Conservation (phyloP, 2,113 vertebrate species). For the Numenius arquata region DNA sequence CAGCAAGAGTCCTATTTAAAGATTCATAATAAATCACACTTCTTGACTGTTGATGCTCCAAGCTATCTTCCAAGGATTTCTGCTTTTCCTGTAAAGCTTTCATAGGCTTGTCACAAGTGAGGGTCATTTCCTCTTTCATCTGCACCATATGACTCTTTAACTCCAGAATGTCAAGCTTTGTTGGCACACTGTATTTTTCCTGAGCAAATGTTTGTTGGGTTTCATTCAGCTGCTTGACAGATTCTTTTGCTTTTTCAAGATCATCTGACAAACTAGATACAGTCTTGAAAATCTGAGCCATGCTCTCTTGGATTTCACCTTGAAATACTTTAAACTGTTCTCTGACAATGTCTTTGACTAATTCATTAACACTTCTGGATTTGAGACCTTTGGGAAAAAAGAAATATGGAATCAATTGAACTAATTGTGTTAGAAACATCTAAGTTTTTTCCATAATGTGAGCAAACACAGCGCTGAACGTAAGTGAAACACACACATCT, state of each 20-base stretch:
- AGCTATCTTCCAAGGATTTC: conserved; percentile 57
- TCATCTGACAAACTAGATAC: conserved; percentile 73
- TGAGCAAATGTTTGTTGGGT: conserved; percentile 63
- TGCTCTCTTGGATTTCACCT: conserved; percentile 68
- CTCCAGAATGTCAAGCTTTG: conserved; percentile 63
- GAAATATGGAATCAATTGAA: neutral
- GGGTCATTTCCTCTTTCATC: conserved; percentile 68
- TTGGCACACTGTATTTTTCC: conserved; percentile 43
- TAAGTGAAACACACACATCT: neutral
- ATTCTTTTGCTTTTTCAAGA: conserved; percentile 70
- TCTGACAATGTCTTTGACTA: conserved; percentile 67
- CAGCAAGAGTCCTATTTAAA: conserved; percentile 72
- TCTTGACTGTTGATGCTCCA: conserved; percentile 60
- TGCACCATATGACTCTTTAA: conserved; percentile 64
- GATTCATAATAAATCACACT: conserved; percentile 66
- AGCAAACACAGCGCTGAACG: neutral
- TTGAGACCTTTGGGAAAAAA: conserved; percentile 67
- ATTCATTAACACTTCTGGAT: conserved; percentile 66
- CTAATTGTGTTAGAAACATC: neutral
- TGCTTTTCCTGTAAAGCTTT: conserved; percentile 72
- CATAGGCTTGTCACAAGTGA: conserved; percentile 64
- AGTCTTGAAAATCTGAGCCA: conserved; percentile 75
- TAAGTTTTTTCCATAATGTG: neutral
- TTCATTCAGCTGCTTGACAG: conserved; percentile 68
- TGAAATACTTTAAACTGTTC: conserved; percentile 71